A percentile compares a stretch with the other conserved stretches of the same genome.
These are phyloP conservation scores for Neuroterus valhalla DNA, from an alignment of 1,140 invertebrate genomes.

Conservation along the genomic window DNA sequence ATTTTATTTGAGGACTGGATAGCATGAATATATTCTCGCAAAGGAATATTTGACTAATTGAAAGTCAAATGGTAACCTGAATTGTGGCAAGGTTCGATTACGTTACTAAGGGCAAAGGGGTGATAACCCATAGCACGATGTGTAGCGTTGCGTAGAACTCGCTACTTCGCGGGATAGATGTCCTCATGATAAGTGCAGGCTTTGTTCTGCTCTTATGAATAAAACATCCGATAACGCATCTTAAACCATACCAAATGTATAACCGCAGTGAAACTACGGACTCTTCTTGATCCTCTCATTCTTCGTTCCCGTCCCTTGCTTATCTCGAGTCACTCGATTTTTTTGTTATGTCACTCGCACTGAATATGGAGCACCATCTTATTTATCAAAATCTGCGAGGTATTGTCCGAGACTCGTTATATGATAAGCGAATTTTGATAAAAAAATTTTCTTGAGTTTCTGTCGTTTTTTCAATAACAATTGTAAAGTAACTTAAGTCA, in stretches of 20 bases:
- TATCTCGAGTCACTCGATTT: conserved; percentile 52
- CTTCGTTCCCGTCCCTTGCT: conserved; percentile 41
- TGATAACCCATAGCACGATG: conserved; percentile 26
- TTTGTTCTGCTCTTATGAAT: conserved; percentile 74
- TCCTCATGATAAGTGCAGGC: conserved; percentile 73
- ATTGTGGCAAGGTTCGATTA: conserved; percentile 1
- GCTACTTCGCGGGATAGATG: conserved; percentile 60
- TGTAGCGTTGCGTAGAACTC: conserved; percentile 48
- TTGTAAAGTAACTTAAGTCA: too few relatives aligned
- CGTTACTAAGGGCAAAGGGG: conserved; percentile 23
- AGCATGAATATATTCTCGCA: not conserved
- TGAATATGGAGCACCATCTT: not conserved
- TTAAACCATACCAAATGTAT: conserved; percentile 59
- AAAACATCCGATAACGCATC: conserved; percentile 75
- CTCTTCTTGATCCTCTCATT: conserved; percentile 23
- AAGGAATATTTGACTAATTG: not conserved
- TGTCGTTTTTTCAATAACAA: too few relatives aligned
- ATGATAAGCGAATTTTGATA: not conserved
- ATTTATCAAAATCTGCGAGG: not conserved
- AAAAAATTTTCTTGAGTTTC: too few relatives aligned
- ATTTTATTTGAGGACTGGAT: not conserved
- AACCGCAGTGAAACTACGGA: conserved; percentile 13
- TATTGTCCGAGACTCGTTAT: not conserved
- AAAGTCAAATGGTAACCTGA: conserved; percentile 6
- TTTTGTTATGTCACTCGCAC: conserved; percentile 54